phyloP scores from a whole-genome alignment of 1,140 invertebrate genomes.

The Polypedilum vanderplanki region DNA sequence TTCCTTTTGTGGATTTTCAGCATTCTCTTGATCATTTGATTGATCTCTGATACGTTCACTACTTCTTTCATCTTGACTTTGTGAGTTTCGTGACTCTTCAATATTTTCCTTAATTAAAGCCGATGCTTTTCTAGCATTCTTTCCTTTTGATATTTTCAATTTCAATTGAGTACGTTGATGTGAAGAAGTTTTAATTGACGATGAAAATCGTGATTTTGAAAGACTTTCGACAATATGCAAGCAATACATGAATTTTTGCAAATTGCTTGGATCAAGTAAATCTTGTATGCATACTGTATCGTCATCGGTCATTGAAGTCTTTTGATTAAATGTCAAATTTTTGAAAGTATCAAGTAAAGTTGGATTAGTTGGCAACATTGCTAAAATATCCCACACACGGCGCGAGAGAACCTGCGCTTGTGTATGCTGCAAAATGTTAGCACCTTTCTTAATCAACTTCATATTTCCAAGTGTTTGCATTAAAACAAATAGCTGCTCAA shows the following conservation, averaged over 20 bases:
- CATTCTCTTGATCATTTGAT: slow-evolving; percentile 34
- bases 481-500: slow-evolving; percentile 80
- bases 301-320: background rate
- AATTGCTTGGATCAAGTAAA: slow-evolving; percentile 75
- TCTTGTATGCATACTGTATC: slow-evolving; percentile 52
- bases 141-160: slow-evolving; percentile 31
- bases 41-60: slow-evolving; percentile 32
- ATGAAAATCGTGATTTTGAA: background rate
- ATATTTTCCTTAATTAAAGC: slow-evolving; percentile 21
- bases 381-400: slow-evolving; percentile 88
- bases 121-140: slow-evolving; percentile 34
- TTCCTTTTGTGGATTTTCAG: slow-evolving; percentile 39
- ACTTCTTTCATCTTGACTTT: slow-evolving; percentile 34
- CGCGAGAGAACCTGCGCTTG: slow-evolving; percentile 85
- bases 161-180: slow-evolving; percentile 29
- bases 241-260: slow-evolving; percentile 92
- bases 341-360: slow-evolving; percentile 77
- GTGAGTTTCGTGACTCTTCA: slow-evolving; percentile 29
- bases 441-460: slow-evolving; percentile 63
- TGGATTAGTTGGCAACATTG: slow-evolving; percentile 82
- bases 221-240: slow-evolving; percentile 79
- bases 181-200: slow-evolving; percentile 28
- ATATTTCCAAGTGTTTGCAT: slow-evolving; percentile 83
- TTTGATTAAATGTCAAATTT: slow-evolving; percentile 48
- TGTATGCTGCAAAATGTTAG: slow-evolving; percentile 72